Evolutionary conservation across 2,113 vertebrate genomes (phyloP).

Genomic region (Thymallus thymallus): DNA sequence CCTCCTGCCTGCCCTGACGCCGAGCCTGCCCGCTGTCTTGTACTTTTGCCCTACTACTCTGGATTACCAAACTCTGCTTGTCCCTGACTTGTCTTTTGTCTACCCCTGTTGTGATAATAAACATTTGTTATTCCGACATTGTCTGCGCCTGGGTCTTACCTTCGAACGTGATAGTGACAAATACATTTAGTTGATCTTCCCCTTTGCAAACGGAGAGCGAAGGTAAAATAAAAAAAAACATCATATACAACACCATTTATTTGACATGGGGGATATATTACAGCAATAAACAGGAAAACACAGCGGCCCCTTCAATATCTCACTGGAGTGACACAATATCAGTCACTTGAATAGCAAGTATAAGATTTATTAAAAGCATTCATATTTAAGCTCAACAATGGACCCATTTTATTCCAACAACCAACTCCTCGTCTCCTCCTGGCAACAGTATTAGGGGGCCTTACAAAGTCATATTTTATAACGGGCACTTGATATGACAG

Average conservation of each 20-base stretch:
- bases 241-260: not conserved
- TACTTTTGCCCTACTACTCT: too few relatives aligned
- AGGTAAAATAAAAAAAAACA: not conserved
- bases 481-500: too few relatives aligned
- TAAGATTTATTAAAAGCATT: slow-evolving; percentile 35
- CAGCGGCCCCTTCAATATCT: not conserved
- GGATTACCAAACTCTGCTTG: too few relatives aligned
- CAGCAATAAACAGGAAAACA: not conserved
- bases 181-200: too few relatives aligned
- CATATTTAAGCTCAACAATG: slow-evolving; percentile 19
- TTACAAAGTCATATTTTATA: too few relatives aligned
- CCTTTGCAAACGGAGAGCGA: not conserved
- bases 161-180: too few relatives aligned
- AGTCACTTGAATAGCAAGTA: not conserved
- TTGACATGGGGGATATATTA: not conserved
- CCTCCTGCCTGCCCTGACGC: too few relatives aligned
- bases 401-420: not conserved
- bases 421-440: not conserved
- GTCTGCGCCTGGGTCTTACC: too few relatives aligned
- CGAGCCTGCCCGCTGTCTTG: too few relatives aligned
- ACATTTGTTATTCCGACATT: too few relatives aligned
- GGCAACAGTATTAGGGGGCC: not conserved
- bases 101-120: too few relatives aligned
- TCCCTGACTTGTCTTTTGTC: too few relatives aligned
- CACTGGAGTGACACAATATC: not conserved